phyloP scores from a whole-genome alignment of 2,113 vertebrate species.

The Lampris incognitus region DNA sequence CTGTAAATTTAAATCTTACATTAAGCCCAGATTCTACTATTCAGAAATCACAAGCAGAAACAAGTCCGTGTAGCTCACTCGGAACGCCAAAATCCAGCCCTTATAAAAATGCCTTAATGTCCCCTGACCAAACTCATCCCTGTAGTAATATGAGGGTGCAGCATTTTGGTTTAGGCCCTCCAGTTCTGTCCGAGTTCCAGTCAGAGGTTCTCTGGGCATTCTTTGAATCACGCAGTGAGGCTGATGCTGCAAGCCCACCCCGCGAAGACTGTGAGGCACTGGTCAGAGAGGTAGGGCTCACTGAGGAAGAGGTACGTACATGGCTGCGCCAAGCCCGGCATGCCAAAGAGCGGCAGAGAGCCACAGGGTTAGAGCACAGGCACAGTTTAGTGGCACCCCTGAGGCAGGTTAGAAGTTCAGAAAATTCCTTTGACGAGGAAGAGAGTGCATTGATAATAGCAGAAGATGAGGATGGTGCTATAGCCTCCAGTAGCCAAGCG shows the following conservation, averaged over 20 bases:
- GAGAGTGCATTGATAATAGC: slow-evolving; percentile 79
- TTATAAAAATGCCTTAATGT: slow-evolving; percentile 70
- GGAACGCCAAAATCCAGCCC: slow-evolving; percentile 67
- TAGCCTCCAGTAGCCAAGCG: slow-evolving; percentile 65
- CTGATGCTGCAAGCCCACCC: slow-evolving; percentile 79
- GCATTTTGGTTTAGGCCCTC: slow-evolving; percentile 58
- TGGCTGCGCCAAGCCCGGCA: slow-evolving; percentile 78
- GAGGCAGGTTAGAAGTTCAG: slow-evolving; percentile 37
- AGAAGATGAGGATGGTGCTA: slow-evolving; percentile 75
- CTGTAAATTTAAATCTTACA: slow-evolving; percentile 72
- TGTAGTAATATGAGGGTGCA: slow-evolving; percentile 40
- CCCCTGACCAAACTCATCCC: slow-evolving; percentile 60
- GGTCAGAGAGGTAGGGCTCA: slow-evolving; percentile 81
- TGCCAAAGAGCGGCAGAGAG: slow-evolving; percentile 71
- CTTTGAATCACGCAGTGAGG: slow-evolving; percentile 81
- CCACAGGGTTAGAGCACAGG: slow-evolving; percentile 25
- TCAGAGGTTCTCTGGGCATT: slow-evolving; percentile 84
- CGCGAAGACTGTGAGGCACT: slow-evolving; percentile 84
- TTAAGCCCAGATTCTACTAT: slow-evolving; percentile 77
- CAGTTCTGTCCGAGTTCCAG: slow-evolving; percentile 82
- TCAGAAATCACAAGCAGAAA: slow-evolving; percentile 71
- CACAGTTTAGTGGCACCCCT: slow-evolving; percentile 6
- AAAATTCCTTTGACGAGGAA: slow-evolving; percentile 75
- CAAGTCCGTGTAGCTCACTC: slow-evolving; percentile 64
- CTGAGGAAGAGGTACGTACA: slow-evolving; percentile 78